Conservation (phyloP, 2,888 invertebrate genomes). For the Diaperis boleti region DNA sequence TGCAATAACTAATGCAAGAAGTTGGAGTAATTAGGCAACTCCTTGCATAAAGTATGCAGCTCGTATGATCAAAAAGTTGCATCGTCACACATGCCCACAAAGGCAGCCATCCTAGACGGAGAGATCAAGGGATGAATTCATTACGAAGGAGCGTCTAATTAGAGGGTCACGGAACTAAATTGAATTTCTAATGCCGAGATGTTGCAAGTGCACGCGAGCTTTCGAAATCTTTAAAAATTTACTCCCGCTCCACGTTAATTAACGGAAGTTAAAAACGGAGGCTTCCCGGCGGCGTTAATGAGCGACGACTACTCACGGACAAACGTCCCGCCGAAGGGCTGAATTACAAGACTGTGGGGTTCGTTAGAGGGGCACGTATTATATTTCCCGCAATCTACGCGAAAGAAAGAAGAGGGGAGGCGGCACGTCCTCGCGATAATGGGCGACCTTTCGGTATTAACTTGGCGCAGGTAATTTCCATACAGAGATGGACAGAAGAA, state of each 20-base stretch:
- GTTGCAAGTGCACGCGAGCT: slow-evolving; percentile 11
- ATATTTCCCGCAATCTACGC: slow-evolving; percentile 1
- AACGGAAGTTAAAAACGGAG: slow-evolving; percentile 22
- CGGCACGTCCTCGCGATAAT: neutral
- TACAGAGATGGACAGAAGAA: too few species aligned
- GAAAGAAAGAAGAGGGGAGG: slow-evolving; percentile 5
- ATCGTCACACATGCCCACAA: slow-evolving; percentile 26
- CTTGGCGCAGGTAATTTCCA: slow-evolving; percentile 21
- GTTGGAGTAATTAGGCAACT: slow-evolving; percentile 41
- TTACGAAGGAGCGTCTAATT: slow-evolving; percentile 35
- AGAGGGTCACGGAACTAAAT: slow-evolving; percentile 39
- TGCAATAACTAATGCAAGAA: slow-evolving; percentile 29
- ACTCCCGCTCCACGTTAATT: slow-evolving; percentile 7
- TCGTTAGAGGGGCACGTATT: slow-evolving; percentile 1
- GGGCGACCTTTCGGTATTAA: slow-evolving; percentile 20
- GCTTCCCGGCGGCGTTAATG: slow-evolving; percentile 1
- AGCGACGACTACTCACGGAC: neutral
- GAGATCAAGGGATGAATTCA: slow-evolving; percentile 41
- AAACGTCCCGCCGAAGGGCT: neutral
- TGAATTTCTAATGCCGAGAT: slow-evolving; percentile 37
- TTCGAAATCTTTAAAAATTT: slow-evolving; percentile 27
- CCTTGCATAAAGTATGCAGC: slow-evolving; percentile 40
- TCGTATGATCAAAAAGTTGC: slow-evolving; percentile 15
- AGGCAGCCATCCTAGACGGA: slow-evolving; percentile 17
- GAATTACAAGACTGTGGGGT: slow-evolving; percentile 2